These are phyloP conservation scores for Trissonchulus latispiculum DNA, from an alignment of 2,888 invertebrate species.

Conservation along the genomic window DNA sequence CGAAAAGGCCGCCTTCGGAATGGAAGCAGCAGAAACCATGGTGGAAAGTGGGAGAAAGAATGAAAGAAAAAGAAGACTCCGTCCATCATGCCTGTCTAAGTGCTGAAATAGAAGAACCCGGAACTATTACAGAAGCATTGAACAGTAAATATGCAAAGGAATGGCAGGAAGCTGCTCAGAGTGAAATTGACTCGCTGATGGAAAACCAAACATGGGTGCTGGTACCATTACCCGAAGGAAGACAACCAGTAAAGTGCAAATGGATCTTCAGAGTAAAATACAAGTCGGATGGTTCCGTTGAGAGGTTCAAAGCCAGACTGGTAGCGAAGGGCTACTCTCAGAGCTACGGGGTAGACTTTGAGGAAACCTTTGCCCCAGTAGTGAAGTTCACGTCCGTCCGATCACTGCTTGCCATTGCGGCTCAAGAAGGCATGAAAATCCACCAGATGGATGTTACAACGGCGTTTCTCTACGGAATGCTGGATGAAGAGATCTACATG, in stretches of 20 bases:
- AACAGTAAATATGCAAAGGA: slow-evolving; percentile 16
- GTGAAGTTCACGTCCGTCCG: slow-evolving; percentile 27
- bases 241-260: slow-evolving; percentile 26
- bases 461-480: slow-evolving; percentile 26
- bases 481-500: too few species aligned
- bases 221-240: slow-evolving; percentile 23
- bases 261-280: too few species aligned
- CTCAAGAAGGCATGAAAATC: slow-evolving; percentile 18
- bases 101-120: too few species aligned
- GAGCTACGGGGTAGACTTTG: slow-evolving; percentile 28
- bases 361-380: slow-evolving; percentile 31
- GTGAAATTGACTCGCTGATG: slow-evolving; percentile 25
- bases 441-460: slow-evolving; percentile 1
- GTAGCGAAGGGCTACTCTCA: slow-evolving; percentile 31
- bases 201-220: slow-evolving; percentile 30
- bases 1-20: too few species aligned
- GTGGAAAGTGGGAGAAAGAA: too few species aligned
- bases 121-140: slow-evolving; percentile 23
- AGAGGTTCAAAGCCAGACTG: slow-evolving; percentile 28
- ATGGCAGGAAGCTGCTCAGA: slow-evolving; percentile 26
- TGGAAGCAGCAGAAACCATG: too few species aligned
- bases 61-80: too few species aligned
- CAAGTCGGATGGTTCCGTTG: too few species aligned
- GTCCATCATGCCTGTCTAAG: not conserved
- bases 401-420: slow-evolving; percentile 27